Conservation (phyloP, 1,140 invertebrate species). For the Alviniconcha marisindica region DNA sequence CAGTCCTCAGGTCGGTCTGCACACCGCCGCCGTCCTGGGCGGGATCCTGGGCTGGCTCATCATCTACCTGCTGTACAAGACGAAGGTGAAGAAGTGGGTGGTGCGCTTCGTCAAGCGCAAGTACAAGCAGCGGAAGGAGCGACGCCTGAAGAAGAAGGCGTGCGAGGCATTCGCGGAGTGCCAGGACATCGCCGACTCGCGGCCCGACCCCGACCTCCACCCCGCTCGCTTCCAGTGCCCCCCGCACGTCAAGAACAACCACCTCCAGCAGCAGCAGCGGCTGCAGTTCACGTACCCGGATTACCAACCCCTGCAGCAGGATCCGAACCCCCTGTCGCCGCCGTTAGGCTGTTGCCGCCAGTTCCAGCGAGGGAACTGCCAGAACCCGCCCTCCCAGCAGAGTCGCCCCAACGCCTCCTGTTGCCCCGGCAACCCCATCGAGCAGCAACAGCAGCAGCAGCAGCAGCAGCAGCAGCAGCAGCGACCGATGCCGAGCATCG, state of each 20-base stretch:
- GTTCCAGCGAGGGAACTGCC: not conserved
- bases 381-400: not conserved
- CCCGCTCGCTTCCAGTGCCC: no score
- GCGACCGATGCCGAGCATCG: constrained; percentile 35
- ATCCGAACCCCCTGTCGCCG: not conserved
- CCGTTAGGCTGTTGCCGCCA: not conserved
- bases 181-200: not conserved
- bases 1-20: constrained; percentile 60
- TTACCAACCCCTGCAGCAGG: no score
- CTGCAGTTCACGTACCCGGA: no score
- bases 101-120: constrained; percentile 26
- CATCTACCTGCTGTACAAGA: constrained; percentile 60
- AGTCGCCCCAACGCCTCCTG: no score
- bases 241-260: no score
- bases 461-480: not conserved
- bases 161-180: not conserved
- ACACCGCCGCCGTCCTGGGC: constrained; percentile 61
- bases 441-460: not conserved
- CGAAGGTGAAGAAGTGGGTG: constrained; percentile 57
- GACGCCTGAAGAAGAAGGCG: not conserved
- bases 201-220: not conserved
- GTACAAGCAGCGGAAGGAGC: not conserved
- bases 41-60: constrained; percentile 61
- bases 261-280: no score
- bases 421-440: not conserved